Evolutionary conservation across 1,140 invertebrate species (phyloP).

Genomic region (Heliothis subflexa): DNA sequence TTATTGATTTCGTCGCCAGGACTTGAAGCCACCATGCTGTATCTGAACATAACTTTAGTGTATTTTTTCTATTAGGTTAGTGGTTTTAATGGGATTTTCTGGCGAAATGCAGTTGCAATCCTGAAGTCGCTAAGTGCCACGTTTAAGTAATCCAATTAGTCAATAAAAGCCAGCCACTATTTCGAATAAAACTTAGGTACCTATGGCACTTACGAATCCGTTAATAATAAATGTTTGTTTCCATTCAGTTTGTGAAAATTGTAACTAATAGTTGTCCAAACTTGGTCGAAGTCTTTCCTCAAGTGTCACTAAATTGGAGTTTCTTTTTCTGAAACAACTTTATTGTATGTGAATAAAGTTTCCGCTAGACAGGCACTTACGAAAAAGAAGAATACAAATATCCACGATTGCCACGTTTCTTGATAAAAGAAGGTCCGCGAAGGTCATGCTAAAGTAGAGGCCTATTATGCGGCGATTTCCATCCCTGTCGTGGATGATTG

Average conservation of each 20-base stretch:
- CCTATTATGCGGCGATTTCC: slow-evolving; percentile 40
- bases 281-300: slow-evolving; percentile 17
- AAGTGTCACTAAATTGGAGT: slow-evolving; percentile 3
- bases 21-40: neutral
- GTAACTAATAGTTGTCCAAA: neutral
- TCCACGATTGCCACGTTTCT: neutral
- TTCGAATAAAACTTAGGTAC: too few species aligned
- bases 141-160: too few species aligned
- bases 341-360: too few species aligned
- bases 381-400: neutral
- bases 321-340: too few species aligned
- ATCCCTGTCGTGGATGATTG: slow-evolving; percentile 41
- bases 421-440: slow-evolving; percentile 23
- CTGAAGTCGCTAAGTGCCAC: too few species aligned
- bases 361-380: neutral
- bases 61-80: too few species aligned
- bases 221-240: too few species aligned
- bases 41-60: too few species aligned
- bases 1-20: neutral
- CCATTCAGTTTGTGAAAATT: neutral
- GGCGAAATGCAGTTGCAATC: too few species aligned
- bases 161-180: too few species aligned
- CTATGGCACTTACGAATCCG: too few species aligned
- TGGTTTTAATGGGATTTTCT: too few species aligned
- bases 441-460: slow-evolving; percentile 33